Percentiles rank a stretch among this genome's conserved stretches.
Conservation (phyloP, 2,797 vertebrate species). For the Sebastes goodei region DNA sequence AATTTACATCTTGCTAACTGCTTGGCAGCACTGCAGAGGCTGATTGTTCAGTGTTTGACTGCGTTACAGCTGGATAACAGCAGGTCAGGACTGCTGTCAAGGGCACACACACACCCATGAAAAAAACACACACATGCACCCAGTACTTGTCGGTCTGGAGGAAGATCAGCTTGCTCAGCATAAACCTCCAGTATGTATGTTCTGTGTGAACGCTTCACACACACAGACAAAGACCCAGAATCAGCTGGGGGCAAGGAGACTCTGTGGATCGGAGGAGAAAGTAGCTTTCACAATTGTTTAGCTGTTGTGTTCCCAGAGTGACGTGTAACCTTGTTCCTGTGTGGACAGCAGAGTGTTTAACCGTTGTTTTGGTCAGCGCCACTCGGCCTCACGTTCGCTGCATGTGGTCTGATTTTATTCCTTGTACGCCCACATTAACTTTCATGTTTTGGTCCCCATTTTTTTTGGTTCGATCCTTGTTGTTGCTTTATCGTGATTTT, state of each 20-base stretch:
- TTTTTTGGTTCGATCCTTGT: neutral
- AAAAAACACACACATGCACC: neutral
- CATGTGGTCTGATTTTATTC: neutral
- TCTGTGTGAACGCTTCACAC: neutral
- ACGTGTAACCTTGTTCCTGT: constrained; percentile 17
- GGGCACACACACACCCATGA: constrained; percentile 36
- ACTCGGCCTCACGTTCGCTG: neutral
- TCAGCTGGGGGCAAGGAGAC: constrained; percentile 69
- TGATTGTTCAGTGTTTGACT: constrained; percentile 55
- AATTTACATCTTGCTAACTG: constrained; percentile 48
- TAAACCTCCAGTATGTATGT: constrained; percentile 9
- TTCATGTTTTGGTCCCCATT: neutral
- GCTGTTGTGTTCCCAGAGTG: constrained; percentile 9
- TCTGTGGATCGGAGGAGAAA: constrained; percentile 5
- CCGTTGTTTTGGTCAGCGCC: neutral
- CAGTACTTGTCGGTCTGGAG: neutral
- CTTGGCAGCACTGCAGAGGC: constrained; percentile 33
- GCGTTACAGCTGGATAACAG: constrained; percentile 51
- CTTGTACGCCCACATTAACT: neutral
- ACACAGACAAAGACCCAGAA: constrained; percentile 45
- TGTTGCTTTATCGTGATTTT: neutral
- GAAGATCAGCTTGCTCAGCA: constrained; percentile 57
- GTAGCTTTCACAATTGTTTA: constrained; percentile 41
- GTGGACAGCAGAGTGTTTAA: constrained; percentile 1
- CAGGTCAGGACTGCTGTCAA: constrained; percentile 60